phyloP scores from a whole-genome alignment of 2,113 vertebrate species.

The Ailurus styani region DNA sequence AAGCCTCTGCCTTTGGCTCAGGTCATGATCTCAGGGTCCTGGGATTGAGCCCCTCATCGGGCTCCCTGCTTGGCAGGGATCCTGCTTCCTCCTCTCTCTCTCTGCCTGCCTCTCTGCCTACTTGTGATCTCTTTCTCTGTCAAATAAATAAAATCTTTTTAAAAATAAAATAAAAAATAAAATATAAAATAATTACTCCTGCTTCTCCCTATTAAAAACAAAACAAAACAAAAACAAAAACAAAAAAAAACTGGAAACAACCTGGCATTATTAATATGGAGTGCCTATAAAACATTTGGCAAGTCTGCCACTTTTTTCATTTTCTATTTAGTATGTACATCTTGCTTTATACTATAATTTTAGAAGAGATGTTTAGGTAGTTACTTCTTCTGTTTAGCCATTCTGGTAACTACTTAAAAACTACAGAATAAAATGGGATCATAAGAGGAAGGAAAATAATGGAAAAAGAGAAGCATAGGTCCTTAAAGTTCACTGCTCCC shows the following conservation, averaged over 20 bases:
- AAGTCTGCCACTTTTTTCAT: neutral
- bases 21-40: too few relatives aligned
- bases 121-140: too few relatives aligned
- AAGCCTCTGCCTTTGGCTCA: too few relatives aligned
- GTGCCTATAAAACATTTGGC: neutral
- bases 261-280: neutral
- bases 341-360: neutral
- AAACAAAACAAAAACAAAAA: neutral
- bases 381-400: neutral
- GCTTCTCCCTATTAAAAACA: neutral
- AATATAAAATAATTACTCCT: neutral
- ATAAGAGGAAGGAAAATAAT: neutral
- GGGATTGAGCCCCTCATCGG: too few relatives aligned
- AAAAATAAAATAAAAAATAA: too few relatives aligned
- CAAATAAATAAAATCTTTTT: too few relatives aligned
- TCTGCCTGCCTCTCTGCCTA: too few relatives aligned
- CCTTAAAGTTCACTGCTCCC: neutral
- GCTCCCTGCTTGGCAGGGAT: too few relatives aligned
- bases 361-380: neutral
- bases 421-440: neutral
- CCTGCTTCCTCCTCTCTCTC: too few relatives aligned
- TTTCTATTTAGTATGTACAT: neutral
- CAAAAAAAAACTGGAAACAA: neutral
- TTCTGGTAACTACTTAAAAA: neutral
- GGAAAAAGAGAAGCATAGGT: rapidly evolving